phyloP scores from a whole-genome alignment of 2,113 vertebrate genomes.

The Meriones unguiculatus region DNA sequence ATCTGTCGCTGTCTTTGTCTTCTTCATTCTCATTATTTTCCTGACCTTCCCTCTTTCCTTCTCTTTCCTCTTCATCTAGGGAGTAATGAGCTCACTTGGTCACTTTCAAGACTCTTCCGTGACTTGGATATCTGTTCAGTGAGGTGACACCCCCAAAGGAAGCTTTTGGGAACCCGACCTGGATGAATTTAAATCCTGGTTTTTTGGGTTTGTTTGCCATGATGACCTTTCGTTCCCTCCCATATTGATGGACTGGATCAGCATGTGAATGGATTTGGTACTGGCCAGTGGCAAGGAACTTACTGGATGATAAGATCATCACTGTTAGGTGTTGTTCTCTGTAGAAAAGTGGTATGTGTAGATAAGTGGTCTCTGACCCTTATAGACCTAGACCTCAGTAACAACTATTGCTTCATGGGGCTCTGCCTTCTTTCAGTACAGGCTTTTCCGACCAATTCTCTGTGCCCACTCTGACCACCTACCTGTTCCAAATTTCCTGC shows the following conservation, averaged over 20 bases:
- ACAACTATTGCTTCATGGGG: not conserved
- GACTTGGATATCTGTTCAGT: not conserved
- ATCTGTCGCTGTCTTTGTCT: not conserved
- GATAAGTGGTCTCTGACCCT: not conserved
- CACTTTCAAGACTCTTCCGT: constrained; percentile 45
- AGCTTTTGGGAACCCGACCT: not conserved
- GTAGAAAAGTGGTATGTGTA: not conserved
- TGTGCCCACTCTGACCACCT: not conserved
- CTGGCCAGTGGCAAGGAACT: not conserved
- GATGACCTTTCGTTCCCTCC: not conserved
- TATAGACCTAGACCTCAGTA: not conserved
- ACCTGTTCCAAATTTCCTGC: not conserved
- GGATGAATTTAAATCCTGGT: constrained; percentile 24
- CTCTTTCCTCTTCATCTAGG: constrained; percentile 45
- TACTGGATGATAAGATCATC: not conserved
- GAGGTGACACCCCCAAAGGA: not conserved
- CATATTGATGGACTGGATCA: not conserved
- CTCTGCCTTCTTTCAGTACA: not conserved
- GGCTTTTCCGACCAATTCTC: not conserved
- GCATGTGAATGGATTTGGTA: not conserved
- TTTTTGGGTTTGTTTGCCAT: not conserved
- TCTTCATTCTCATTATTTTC: constrained; percentile 65
- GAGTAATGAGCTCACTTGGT: constrained; percentile 48
- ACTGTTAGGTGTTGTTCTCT: not conserved
- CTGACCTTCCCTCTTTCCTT: not conserved